A percentile compares a stretch with the other conserved stretches of the same genome.
phyloP scores from a whole-genome alignment of 2,797 vertebrate species.

The Neostethus bicornis region DNA sequence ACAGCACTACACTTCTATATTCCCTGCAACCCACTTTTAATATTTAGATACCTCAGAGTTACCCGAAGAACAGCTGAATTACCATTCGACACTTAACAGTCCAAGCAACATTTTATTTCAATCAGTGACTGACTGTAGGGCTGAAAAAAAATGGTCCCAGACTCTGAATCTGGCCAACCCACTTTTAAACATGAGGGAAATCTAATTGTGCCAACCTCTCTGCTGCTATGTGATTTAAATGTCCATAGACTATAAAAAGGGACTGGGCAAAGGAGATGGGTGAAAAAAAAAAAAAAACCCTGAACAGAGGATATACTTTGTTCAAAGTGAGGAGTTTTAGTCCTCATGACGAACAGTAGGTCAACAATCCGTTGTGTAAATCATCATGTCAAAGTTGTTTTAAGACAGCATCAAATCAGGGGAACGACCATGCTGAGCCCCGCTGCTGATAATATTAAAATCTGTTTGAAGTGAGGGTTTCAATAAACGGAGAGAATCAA shows the following conservation, averaged over 20 bases:
- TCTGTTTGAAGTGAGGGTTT: conserved; percentile 47
- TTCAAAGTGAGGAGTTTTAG: conserved; percentile 49
- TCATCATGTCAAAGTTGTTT: conserved; percentile 59
- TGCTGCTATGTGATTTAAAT: conserved; percentile 48
- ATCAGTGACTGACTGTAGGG: conserved; percentile 33
- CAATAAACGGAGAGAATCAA: no score
- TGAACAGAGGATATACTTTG: conserved; percentile 18
- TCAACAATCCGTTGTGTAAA: conserved; percentile 61
- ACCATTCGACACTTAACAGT: conserved; percentile 63
- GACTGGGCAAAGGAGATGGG: conserved; percentile 21
- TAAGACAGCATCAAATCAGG: conserved; percentile 44
- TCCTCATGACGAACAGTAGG: conserved; percentile 50
- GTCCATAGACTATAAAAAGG: conserved; percentile 26
- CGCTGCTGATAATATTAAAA: conserved; percentile 51
- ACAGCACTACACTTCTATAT: conserved; percentile 64
- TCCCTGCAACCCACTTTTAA: conserved; percentile 64
- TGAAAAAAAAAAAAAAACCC: conserved; percentile 26
- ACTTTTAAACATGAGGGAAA: conserved; percentile 54
- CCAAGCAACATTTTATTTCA: conserved; percentile 55
- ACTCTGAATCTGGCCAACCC: conserved; percentile 37
- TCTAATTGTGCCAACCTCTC: conserved; percentile 45
- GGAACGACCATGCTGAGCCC: conserved; percentile 31
- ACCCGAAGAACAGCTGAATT: conserved; percentile 59
- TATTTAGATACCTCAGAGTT: conserved; percentile 66
- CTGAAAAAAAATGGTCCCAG: conserved; percentile 28